Conservation (phyloP, 1,140 invertebrate species). For the Cataglyphis hispanica region DNA sequence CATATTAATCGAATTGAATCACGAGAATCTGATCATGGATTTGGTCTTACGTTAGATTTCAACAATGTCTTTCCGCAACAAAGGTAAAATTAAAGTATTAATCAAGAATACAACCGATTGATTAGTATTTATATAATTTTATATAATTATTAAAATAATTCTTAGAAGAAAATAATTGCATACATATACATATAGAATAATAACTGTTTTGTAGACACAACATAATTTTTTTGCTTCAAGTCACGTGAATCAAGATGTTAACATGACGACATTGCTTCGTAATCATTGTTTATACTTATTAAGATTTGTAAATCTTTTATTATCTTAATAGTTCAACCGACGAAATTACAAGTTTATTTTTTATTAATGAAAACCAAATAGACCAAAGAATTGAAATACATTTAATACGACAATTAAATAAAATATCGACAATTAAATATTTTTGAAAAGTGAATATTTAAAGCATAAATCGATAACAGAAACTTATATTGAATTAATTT, state of each 20-base stretch:
- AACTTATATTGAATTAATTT: neutral
- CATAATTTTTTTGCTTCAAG: neutral
- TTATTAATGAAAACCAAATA: neutral
- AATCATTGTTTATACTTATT: neutral
- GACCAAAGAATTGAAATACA: neutral
- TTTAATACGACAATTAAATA: neutral
- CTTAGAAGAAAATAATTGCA: neutral
- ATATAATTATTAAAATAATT: too few relatives aligned
- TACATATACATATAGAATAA: neutral
- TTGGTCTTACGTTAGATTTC: too few relatives aligned
- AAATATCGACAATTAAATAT: neutral
- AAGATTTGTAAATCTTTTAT: neutral
- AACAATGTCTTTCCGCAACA: neutral
- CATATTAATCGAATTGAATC: neutral
- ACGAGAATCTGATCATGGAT: neutral
- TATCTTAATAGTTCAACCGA: neutral
- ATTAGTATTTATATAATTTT: constrained; percentile 3
- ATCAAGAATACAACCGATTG: neutral
- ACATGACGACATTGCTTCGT: neutral
- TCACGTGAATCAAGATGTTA: constrained; percentile 8
- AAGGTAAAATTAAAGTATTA: neutral
- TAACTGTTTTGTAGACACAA: neutral
- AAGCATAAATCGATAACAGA: neutral
- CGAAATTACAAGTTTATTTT: neutral
- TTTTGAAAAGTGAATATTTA: neutral